A percentile compares a stretch with the other conserved stretches of the same genome.
These are phyloP conservation scores for Pedetes capensis DNA, from an alignment of 2,113 vertebrate genomes.

Conservation along the genomic window DNA sequence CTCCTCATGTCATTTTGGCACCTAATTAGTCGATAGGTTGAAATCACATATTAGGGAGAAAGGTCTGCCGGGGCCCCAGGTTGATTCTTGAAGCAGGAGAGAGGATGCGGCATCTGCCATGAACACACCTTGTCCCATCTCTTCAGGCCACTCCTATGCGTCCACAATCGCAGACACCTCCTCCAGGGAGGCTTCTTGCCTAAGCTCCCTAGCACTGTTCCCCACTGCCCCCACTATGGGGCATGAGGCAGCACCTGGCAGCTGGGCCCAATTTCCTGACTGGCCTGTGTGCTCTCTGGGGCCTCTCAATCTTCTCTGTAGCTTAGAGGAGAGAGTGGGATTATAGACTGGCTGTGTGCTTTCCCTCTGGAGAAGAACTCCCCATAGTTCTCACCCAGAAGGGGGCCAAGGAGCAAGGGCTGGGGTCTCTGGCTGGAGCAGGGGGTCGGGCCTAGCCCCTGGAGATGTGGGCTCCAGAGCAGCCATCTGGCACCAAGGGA, in stretches of 20 bases:
- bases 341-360: no score
- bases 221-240: not conserved
- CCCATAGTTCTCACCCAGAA: not conserved
- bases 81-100: not conserved
- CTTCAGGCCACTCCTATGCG: constrained; percentile 32
- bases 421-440: not conserved
- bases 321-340: not conserved
- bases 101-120: not conserved
- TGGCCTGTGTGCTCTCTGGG: not conserved
- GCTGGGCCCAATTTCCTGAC: not conserved
- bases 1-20: constrained; percentile 45
- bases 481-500: not conserved
- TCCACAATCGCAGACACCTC: not conserved
- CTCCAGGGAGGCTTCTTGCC: not conserved
- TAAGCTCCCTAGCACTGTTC: not conserved
- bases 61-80: not conserved
- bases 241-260: no score
- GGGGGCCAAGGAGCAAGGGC: not conserved
- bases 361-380: not conserved
- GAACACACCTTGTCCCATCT: not conserved
- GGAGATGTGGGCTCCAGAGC: no score
- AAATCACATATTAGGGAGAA: constrained; percentile 1
- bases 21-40: constrained; percentile 66
- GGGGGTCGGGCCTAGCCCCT: not conserved
- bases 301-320: not conserved